Percentiles rank a stretch among this genome's conserved stretches.
Conservation (phyloP, 2,888 invertebrate species). For the Eudasyphora cyanicolor region DNA sequence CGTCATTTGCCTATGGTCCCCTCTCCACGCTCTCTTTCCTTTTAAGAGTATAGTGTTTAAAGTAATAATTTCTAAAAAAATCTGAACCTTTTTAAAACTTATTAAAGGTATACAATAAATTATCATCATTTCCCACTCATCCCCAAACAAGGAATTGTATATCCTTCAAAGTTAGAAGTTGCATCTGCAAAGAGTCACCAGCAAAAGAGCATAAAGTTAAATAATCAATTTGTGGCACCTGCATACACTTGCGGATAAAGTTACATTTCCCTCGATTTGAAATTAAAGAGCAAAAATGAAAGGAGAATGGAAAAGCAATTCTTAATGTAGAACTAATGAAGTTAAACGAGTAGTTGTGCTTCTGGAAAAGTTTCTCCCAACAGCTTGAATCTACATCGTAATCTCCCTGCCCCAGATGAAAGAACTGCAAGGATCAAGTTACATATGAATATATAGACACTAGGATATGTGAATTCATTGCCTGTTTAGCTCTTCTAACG, state of each 20-base stretch:
- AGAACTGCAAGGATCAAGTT: not conserved
- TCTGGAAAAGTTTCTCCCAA: not conserved
- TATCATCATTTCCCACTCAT: too few species aligned
- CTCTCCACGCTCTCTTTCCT: too few species aligned
- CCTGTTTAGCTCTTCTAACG: not conserved
- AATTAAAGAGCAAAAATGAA: not conserved
- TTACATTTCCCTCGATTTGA: not conserved
- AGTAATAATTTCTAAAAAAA: too few species aligned
- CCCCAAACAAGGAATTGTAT: too few species aligned
- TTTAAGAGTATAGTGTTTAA: too few species aligned
- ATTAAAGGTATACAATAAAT: too few species aligned
- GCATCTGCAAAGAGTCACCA: not conserved
- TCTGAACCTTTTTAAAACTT: too few species aligned
- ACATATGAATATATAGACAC: not conserved
- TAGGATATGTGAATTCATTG: not conserved
- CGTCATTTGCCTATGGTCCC: too few species aligned
- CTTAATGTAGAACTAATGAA: slow-evolving; percentile 11
- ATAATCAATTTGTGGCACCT: slow-evolving; percentile 4
- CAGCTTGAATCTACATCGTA: not conserved
- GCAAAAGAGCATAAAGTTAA: not conserved
- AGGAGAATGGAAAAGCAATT: not conserved
- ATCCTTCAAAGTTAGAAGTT: not conserved
- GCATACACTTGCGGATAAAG: not conserved
- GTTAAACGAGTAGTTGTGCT: slow-evolving; percentile 6
- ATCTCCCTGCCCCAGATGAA: too few species aligned